Percentiles rank a stretch among this genome's conserved stretches.
Conservation (phyloP, 2,113 vertebrate genomes). For the Microtus richardsoni region DNA sequence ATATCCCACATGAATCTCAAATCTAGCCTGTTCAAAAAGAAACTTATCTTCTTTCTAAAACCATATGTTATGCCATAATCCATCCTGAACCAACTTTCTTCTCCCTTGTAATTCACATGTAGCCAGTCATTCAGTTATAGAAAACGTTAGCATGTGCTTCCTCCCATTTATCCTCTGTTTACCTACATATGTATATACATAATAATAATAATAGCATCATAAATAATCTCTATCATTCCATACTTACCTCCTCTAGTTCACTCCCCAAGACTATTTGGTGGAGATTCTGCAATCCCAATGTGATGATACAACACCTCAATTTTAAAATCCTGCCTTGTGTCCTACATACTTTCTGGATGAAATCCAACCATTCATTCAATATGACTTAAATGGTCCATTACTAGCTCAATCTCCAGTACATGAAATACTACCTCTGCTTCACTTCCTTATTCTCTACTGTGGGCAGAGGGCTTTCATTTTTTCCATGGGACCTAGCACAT, state of each 20-base stretch:
- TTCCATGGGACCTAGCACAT: neutral
- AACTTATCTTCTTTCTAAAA: constrained; percentile 21
- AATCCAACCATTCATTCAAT: constrained; percentile 38
- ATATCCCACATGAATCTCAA: neutral
- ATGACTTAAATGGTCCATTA: constrained; percentile 28
- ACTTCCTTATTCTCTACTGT: neutral
- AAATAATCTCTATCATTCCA: neutral
- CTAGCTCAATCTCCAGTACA: neutral
- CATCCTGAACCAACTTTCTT: neutral
- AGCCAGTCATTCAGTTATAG: neutral
- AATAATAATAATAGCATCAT: constrained; percentile 8
- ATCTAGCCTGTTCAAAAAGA: neutral
- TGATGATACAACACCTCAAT: neutral
- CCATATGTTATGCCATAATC: neutral
- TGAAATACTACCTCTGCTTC: neutral
- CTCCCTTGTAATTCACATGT: neutral
- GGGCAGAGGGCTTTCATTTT: neutral
- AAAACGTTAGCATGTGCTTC: neutral
- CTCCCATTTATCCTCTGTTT: neutral
- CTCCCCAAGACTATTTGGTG: neutral
- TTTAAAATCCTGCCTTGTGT: constrained; percentile 18
- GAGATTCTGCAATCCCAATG: neutral
- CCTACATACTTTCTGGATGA: constrained; percentile 32
- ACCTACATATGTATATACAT: neutral
- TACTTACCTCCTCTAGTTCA: neutral